Base-by-base conservation (phyloP, 2,113 vertebrate species). In the Apus apus region DNA sequence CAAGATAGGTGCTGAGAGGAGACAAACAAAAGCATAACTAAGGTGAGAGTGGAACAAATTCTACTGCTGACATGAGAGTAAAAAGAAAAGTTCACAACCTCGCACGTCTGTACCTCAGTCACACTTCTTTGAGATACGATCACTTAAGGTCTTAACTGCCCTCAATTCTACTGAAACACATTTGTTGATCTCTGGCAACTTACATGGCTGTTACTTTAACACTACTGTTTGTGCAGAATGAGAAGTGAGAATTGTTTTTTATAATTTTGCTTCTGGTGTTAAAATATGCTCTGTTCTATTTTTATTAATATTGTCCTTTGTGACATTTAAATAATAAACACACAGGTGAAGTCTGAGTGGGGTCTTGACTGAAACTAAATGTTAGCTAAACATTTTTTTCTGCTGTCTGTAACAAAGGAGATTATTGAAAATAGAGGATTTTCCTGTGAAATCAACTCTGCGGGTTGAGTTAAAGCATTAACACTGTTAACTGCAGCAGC, bases 101-200 rank as follows among this genome's bases (percentile, higher is more conserved):
- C 34, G 77, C 70, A 5, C 0, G 2, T 38, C 45, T 76, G 27
- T 68, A 22, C 4, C 2, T 85, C 0, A 1, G 32, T 83, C 5
- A 1, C 78, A 65, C 43, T 60, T 66, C 45, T 81, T 46, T 58
- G 91, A 91, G 91, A 74, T 87, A 30, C 0, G 2, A 73, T 88
- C 51, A 6, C 4, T 0, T 22, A 65, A 94, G 48, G 64, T 96
- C 82, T 83, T 83, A 90, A 36, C 60, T 91, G 87, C 16, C 67
- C 58, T 90, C 62, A 51, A 0, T 85, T 88, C 78, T 56, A 2
- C 4, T 38, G 43, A 66, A 64, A 38, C 76, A 32, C 43, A 8
- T 62, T 70, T 56, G 20, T 43, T 76, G 36, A 18, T 64, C 43
- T 79, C 50, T 85, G 74, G 20, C 38, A 51, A 19, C 36, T 23